Evolutionary conservation across 1,140 invertebrate species (phyloP).

Genomic region (Pseudachorutes palmiensis): DNA sequence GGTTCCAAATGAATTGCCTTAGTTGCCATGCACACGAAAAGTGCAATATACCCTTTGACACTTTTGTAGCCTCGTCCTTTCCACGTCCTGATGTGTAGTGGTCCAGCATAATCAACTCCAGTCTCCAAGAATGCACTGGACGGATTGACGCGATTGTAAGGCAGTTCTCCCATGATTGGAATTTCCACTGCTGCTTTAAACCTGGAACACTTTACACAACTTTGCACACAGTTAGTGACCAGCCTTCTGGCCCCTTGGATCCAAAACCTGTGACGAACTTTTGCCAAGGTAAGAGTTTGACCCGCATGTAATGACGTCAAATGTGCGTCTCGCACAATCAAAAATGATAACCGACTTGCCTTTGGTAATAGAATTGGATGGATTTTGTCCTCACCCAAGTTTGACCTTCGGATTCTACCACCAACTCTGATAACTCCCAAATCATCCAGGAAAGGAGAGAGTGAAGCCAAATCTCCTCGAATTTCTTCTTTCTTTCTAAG

Average conservation of each 20-base stretch:
- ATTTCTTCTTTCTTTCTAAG: not conserved
- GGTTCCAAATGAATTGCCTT: constrained; percentile 43
- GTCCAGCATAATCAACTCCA: not conserved
- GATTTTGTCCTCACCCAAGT: not conserved
- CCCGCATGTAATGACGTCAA: not conserved
- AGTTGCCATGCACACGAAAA: constrained; percentile 41
- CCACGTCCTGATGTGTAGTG: not conserved
- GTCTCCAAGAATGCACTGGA: not conserved
- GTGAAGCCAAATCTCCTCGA: not conserved
- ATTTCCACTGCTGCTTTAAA: not conserved
- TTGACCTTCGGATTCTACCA: not conserved
- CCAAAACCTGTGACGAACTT: not conserved
- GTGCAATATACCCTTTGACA: constrained; percentile 39
- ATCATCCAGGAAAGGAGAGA: not conserved
- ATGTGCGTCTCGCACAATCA: not conserved
- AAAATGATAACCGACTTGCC: not conserved
- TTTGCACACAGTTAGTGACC: not conserved
- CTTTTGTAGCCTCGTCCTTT: not conserved
- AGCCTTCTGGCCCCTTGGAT: not conserved
- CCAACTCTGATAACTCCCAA: not conserved
- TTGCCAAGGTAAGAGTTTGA: not conserved
- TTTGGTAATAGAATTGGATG: not conserved
- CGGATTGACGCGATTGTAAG: not conserved
- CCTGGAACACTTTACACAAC: not conserved
- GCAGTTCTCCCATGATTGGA: not conserved